Percentiles rank a stretch among this genome's conserved stretches.
Evolutionary conservation across 2,113 vertebrate species (phyloP).

Genomic region (Protobothrops mucrosquamatus): DNA sequence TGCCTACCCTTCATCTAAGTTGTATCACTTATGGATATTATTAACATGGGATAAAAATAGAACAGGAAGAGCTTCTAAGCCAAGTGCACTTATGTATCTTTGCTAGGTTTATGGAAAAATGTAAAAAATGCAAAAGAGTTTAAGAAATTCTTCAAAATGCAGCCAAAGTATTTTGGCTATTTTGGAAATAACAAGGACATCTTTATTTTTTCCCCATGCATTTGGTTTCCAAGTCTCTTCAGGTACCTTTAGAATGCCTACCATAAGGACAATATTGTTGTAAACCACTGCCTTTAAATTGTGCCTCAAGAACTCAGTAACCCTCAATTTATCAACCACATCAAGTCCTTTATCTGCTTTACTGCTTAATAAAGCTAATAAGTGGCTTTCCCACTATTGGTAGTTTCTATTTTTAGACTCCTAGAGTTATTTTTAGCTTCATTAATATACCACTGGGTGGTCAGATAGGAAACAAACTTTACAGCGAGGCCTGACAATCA

Average conservation of each 20-base stretch:
- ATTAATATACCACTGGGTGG: constrained; percentile 53
- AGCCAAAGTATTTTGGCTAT: not conserved
- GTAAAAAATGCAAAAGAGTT: not conserved
- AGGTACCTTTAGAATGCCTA: not conserved
- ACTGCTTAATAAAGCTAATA: constrained; percentile 4
- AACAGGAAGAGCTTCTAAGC: not conserved
- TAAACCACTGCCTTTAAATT: not conserved
- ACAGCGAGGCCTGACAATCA: constrained; percentile 15
- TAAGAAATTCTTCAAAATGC: not conserved
- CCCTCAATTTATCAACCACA: fast-evolving
- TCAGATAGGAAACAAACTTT: constrained; percentile 45
- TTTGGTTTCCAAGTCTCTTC: not conserved
- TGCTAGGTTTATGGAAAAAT: not conserved
- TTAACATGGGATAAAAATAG: not conserved
- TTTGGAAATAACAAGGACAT: not conserved
- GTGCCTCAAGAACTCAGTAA: fast-evolving
- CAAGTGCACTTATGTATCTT: too few relatives aligned
- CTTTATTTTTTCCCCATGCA: not conserved
- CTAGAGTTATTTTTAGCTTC: constrained; percentile 33
- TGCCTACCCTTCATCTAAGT: not conserved
- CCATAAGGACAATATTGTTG: fast-evolving
- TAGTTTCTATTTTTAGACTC: constrained; percentile 54
- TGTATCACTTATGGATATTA: not conserved
- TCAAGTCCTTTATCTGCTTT: not conserved
- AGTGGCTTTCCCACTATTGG: constrained; percentile 5